phyloP scores from a whole-genome alignment of 2,888 invertebrate genomes.

The Eupithecia pulchellata region DNA sequence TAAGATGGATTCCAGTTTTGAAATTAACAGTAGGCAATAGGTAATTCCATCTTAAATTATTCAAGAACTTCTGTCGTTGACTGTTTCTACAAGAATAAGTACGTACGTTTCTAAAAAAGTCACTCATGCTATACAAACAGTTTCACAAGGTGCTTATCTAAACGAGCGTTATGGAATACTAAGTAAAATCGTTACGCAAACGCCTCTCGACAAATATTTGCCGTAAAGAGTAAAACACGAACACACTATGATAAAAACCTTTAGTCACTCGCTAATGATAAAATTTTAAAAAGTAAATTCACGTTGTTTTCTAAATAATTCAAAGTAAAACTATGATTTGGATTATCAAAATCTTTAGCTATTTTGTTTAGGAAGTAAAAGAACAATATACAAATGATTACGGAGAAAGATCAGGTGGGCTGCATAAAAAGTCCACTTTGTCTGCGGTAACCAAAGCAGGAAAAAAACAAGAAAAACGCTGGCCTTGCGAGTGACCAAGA shows the following conservation, averaged over 20 bases:
- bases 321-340: background rate
- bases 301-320: background rate
- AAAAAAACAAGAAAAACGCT: slow-evolving; percentile 54
- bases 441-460: slow-evolving; percentile 18
- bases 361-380: slow-evolving; percentile 38
- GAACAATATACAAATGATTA: slow-evolving; percentile 24
- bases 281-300: background rate
- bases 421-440: slow-evolving; percentile 39
- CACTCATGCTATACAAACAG: slow-evolving; percentile 2
- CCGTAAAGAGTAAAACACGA: background rate
- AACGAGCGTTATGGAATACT: slow-evolving; percentile 1
- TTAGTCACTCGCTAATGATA: background rate
- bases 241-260: background rate
- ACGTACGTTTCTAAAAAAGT: background rate
- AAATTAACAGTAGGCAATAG: background rate
- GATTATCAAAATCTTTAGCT: background rate
- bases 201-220: slow-evolving; percentile 29
- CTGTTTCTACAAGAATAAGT: background rate
- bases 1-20: background rate
- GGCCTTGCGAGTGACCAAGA: slow-evolving; percentile 69
- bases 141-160: slow-evolving; percentile 6
- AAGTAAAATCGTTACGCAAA: slow-evolving; percentile 19
- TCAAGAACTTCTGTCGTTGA: background rate
- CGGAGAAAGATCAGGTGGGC: slow-evolving; percentile 34
- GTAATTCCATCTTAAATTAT: background rate